Evolutionary conservation across 2,888 invertebrate species (phyloP).

Genomic region (Acrocyrtus sp.): DNA sequence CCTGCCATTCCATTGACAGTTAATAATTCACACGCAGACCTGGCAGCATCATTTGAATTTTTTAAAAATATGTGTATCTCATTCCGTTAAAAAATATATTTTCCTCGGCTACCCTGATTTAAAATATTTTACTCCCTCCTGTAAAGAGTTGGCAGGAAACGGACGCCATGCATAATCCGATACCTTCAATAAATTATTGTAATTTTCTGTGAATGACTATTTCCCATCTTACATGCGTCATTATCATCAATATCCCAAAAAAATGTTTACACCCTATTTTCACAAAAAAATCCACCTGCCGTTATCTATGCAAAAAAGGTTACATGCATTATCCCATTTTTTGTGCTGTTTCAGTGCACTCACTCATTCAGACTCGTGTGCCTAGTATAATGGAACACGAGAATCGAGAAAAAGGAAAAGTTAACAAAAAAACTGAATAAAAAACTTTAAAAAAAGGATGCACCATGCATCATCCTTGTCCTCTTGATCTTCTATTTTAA

Average conservation of each 20-base stretch:
- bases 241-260: conserved; percentile 32
- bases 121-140: too few relatives aligned
- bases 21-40: too few relatives aligned
- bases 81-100: too few relatives aligned
- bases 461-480: conserved; percentile 39
- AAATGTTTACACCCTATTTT: conserved; percentile 41
- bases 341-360: not conserved
- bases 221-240: conserved; percentile 26
- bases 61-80: too few relatives aligned
- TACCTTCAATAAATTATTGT: conserved; percentile 44
- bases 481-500: too few relatives aligned
- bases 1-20: conserved; percentile 48
- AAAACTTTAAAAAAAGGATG: conserved; percentile 39
- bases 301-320: conserved; percentile 47
- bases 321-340: conserved; percentile 34
- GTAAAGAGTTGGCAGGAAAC: too few relatives aligned
- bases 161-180: conserved; percentile 30
- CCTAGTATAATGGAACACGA: conserved; percentile 21
- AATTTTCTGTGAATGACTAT: conserved; percentile 26
- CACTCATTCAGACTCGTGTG: too few relatives aligned
- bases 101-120: too few relatives aligned
- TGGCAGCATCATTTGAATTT: too few relatives aligned
- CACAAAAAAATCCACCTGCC: conserved; percentile 39
- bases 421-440: conserved; percentile 34
- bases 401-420: conserved; percentile 43